Base-by-base conservation (phyloP, 30 jellyfish, hydroid and myxozoan species). In the Pseudorhiza aurosa region DNA sequence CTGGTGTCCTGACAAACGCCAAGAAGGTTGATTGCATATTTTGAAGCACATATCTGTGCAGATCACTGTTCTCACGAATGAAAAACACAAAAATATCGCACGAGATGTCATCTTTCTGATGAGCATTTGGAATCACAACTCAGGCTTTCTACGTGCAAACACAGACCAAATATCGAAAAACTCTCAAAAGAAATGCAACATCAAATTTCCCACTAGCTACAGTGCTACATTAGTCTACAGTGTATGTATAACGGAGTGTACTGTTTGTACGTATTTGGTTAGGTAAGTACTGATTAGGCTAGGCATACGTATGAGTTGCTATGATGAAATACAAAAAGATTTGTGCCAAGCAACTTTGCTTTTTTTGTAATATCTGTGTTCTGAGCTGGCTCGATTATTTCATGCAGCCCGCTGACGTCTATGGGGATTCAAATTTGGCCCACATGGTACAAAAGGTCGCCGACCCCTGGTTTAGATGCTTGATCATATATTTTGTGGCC, bases 321-420 rank as follows among this genome's bases (percentile, higher is more conserved):
- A n/a, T n/a, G n/a, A n/a, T n/a, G n/a, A n/a, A n/a, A n/a, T n/a
- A n/a, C n/a, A n/a, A n/a, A n/a, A n/a, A n/a, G n/a, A n/a, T n/a
- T n/a, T n/a, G n/a, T n/a, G n/a, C n/a, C n/a, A n/a, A n/a, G n/a
- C n/a, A n/a, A n/a, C n/a, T n/a, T n/a, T n/a, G n/a, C n/a, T n/a
- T n/a, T n/a, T n/a, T n/a, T n/a, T n/a, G n/a, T n/a, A n/a, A n/a
- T n/a, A n/a, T n/a, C n/a, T n/a, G n/a, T n/a, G n/a, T n/a, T n/a
- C n/a, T n/a, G n/a, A n/a, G n/a, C n/a, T n/a, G n/a, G 22, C 63
- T 49, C 29, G n/a, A 49, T 49, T 49, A 15, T 49, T 25, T 15
- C 29, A 15, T 49, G 63, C 63, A 29, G 63, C 63, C 63, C 63
- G n/a, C 63, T 49, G n/a, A 49, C 22, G 63, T 29, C n/a, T 49